Evolutionary conservation across 1,140 invertebrate species (phyloP).

Genomic region (Meloidogyne chitwoodi): DNA sequence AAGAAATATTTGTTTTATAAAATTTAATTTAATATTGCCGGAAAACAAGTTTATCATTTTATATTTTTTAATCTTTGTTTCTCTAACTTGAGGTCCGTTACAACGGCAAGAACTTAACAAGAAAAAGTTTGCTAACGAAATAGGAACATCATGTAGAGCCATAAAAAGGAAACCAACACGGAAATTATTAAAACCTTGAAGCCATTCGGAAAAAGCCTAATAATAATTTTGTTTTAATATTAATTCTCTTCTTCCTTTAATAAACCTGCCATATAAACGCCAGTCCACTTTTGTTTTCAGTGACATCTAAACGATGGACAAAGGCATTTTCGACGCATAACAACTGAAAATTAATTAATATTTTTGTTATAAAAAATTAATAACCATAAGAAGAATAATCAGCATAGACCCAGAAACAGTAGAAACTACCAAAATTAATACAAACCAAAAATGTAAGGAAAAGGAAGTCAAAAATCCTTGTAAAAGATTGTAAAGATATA

Average conservation of each 20-base stretch:
- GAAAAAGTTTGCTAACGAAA: constrained; percentile 58
- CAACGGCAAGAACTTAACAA: constrained; percentile 51
- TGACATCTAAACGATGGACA: constrained; percentile 43
- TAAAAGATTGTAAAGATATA: constrained; percentile 50
- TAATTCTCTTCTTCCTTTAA: not conserved
- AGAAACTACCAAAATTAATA: constrained; percentile 39
- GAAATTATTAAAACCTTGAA: constrained; percentile 59
- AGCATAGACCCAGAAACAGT: constrained; percentile 54
- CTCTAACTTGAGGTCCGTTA: constrained; percentile 43
- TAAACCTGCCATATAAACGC: not conserved
- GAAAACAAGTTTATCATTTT: not conserved
- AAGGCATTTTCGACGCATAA: constrained; percentile 57
- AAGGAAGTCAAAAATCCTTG: constrained; percentile 52
- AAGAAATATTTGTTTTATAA: no score
- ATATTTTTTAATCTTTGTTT: not conserved
- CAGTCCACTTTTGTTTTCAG: constrained; percentile 41
- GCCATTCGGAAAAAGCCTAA: constrained; percentile 46
- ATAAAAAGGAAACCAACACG: constrained; percentile 54
- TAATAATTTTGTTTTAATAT: not conserved
- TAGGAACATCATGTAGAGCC: constrained; percentile 41
- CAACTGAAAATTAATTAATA: constrained; percentile 33
- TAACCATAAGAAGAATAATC: constrained; percentile 46
- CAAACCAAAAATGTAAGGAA: constrained; percentile 53
- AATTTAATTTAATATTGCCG: not conserved
- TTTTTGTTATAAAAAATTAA: not conserved